Base-by-base conservation (phyloP, 2,888 invertebrate genomes). In the Chrysina gloriosa region DNA sequence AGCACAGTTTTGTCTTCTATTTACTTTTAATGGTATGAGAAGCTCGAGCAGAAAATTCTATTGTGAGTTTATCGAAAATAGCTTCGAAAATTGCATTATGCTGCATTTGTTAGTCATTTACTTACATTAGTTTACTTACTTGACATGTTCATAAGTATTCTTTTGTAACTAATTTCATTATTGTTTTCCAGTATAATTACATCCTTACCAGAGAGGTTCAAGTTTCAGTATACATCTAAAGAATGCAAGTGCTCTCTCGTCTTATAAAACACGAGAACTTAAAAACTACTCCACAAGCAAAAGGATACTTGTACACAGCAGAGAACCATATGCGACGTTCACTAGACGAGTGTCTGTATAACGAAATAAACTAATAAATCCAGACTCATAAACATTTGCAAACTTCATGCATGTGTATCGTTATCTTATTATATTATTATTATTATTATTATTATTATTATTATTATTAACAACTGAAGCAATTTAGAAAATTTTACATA, bases 241-340 rank as follows among this genome's bases (percentile, higher is more conserved):
- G 21, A 3, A 52, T 31, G 7, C 29, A 31, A 5, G 19, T 21
- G 9, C 31, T 19, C 16, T 31, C 6, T 31, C 19, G 7, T 19
- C 19, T 19, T 47, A 47, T 19, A 19, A 16, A 7, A 9, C n/a
- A 52, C 9, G 31, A 52, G 19, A 52, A 31, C 52, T 7, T 31
- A 31, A 52, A 52, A 31, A 29, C n/a, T 52, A 52, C 31, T 52
- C 29, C 19, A 19, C 31, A 19, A 3, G 19, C 9, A 31, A 31
- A 25, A 52, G 52, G 31, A 52, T 52, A 31, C 52, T 52, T 52
- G 52, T 52, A n/a, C n/a, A n/a, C n/a, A n/a, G n/a, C n/a, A n/a
- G n/a, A n/a, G n/a, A n/a, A n/a, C n/a, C n/a, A n/a, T n/a, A n/a
- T n/a, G n/a, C n/a, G n/a, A n/a, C n/a, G n/a, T n/a, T n/a, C n/a